Evolutionary conservation across 2,797 vertebrate species (phyloP).

Genomic region (Coregonus sp.): DNA sequence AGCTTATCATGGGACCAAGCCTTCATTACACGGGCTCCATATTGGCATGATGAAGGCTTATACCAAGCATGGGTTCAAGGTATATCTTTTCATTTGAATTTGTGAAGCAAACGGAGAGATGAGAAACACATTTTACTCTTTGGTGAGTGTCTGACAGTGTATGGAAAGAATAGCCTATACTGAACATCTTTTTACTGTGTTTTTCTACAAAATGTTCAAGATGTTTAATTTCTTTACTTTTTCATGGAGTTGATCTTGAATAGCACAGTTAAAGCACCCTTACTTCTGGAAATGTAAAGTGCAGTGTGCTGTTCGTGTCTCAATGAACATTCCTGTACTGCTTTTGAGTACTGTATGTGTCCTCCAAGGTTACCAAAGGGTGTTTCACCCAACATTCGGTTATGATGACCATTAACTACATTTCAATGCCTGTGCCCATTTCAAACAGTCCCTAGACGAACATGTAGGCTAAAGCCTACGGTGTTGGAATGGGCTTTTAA

Average conservation of each 20-base stretch:
- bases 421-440: slow-evolving; percentile 3
- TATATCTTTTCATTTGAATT: background rate
- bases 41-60: background rate
- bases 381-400: background rate
- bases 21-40: background rate
- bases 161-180: slow-evolving; percentile 31
- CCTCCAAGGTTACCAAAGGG: background rate
- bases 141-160: background rate
- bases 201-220: slow-evolving; percentile 4
- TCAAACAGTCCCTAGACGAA: background rate
- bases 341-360: background rate
- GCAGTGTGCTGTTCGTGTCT: slow-evolving; percentile 26
- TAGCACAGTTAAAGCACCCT: slow-evolving; percentile 45
- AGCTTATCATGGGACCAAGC: background rate
- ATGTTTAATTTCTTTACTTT: slow-evolving; percentile 25
- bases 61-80: background rate
- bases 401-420: slow-evolving; percentile 1
- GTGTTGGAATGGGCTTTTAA: background rate
- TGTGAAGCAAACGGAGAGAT: slow-evolving; percentile 24
- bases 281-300: slow-evolving; percentile 48
- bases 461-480: slow-evolving; percentile 5
- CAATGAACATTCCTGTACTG: background rate
- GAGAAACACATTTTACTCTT: background rate
- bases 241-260: slow-evolving; percentile 24
- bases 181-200: slow-evolving; percentile 32